Percentiles rank a stretch among this genome's conserved stretches.
phyloP scores from a whole-genome alignment of 1,140 invertebrate species.

The Doryteuthis pealeii region DNA sequence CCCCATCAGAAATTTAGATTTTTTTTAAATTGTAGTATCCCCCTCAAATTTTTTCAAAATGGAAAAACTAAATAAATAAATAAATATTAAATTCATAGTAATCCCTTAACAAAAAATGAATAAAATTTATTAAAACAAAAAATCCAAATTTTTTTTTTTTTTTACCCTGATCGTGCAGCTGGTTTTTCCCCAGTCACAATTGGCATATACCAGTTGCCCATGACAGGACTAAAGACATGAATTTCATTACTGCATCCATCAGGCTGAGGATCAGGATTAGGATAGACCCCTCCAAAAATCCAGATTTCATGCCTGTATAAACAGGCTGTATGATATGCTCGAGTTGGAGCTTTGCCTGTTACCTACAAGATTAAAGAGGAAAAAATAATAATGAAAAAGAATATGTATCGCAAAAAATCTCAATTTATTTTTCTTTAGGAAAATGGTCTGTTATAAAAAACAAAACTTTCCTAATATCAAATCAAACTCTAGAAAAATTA shows the following conservation, averaged over 20 bases:
- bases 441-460: too few relatives aligned
- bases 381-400: neutral
- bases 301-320: slow-evolving; percentile 57
- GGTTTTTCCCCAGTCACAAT: slow-evolving; percentile 56
- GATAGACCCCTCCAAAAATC: slow-evolving; percentile 59
- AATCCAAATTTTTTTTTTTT: too few relatives aligned
- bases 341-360: slow-evolving; percentile 53
- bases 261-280: slow-evolving; percentile 53
- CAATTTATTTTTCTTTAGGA: too few relatives aligned
- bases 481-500: too few relatives aligned
- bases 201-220: slow-evolving; percentile 55
- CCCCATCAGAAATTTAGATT: too few relatives aligned
- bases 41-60: too few relatives aligned
- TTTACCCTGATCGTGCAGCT: slow-evolving; percentile 52
- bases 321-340: slow-evolving; percentile 55
- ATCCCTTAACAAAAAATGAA: too few relatives aligned
- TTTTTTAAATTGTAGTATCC: too few relatives aligned
- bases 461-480: too few relatives aligned
- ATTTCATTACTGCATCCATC: slow-evolving; percentile 58
- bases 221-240: slow-evolving; percentile 55
- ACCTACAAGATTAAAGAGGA: slow-evolving; percentile 33
- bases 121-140: too few relatives aligned
- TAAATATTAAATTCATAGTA: too few relatives aligned
- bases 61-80: too few relatives aligned
- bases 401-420: neutral